A percentile compares a stretch with the other conserved stretches of the same genome.
These are phyloP conservation scores for Ceraclea dissimilis DNA, from an alignment of 2,888 invertebrate genomes.

Conservation along the genomic window DNA sequence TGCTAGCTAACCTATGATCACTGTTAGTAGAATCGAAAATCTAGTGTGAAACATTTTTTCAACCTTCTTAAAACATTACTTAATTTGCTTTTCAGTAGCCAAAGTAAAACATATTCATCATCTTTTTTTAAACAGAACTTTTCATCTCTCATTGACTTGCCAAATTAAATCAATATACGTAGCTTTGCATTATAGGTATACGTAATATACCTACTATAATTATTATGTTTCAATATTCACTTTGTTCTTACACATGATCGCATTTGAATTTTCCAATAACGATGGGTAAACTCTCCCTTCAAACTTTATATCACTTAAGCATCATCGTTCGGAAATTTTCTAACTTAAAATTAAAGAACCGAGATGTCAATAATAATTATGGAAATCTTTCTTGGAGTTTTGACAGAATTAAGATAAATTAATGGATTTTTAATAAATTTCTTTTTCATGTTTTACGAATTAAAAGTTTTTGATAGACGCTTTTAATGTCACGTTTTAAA, in stretches of 20 bases:
- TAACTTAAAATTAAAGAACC: neutral
- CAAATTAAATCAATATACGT: too few relatives aligned
- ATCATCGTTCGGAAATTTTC: neutral
- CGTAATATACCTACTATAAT: neutral
- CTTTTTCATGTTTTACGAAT: neutral
- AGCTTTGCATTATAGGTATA: too few relatives aligned
- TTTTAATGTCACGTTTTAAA: too few relatives aligned
- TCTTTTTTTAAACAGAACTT: too few relatives aligned
- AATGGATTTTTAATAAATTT: neutral
- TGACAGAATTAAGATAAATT: constrained; percentile 1
- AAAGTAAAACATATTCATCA: too few relatives aligned
- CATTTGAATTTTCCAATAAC: neutral
- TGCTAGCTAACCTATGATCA: too few relatives aligned
- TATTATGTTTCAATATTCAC: neutral
- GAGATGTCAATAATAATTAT: constrained; percentile 1
- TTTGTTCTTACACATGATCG: neutral
- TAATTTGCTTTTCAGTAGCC: too few relatives aligned
- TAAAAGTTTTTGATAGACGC: neutral
- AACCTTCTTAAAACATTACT: too few relatives aligned
- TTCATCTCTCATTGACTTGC: too few relatives aligned
- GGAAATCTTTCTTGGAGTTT: neutral
- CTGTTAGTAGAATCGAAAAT: too few relatives aligned
- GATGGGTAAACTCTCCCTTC: neutral
- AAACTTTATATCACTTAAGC: neutral
- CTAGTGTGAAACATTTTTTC: too few relatives aligned